Base-by-base conservation (phyloP, 2,113 vertebrate genomes). In the Pelodiscus sinensis region DNA sequence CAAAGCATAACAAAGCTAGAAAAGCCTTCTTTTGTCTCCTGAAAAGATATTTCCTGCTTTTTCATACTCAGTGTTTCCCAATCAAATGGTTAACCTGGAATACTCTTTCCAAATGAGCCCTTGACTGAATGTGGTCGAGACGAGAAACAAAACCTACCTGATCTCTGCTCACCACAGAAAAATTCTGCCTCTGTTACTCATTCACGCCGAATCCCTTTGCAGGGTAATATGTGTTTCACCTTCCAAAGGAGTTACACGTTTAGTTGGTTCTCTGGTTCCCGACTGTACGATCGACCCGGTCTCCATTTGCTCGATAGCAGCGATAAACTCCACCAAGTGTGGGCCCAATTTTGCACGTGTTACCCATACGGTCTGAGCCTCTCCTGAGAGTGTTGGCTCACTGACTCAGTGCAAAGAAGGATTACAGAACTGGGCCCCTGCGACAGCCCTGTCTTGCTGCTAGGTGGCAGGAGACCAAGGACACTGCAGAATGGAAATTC, bases 81-180 rank as follows among this genome's bases (percentile, higher is more conserved):
- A 54, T 10, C 10, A 14, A 54, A 54, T 54, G 31, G 50, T 44
- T 52, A 15, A 31, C 57, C 5, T 1, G 0, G 3, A 25, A 21
- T 8, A 81, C 13, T 24, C 79, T 56, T 81, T 56, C 54, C 35
- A 35, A 21, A 54, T 38, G 21, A 38, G 55, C 13, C 22, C n/a
- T 81, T 38, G 79, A 38, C n/a, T 9, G 21, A 35, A 57, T 21
- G 15, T 16, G 79, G 57, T 35, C 55, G 57, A 13, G 24, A 25
- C 50, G 35, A 35, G 68, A 7, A 73, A 38, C n/a, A 38, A 73
- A 35, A 73, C 9, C 18, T 11, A 73, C 18, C 11, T 9, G 2
- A 38, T 81, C 31, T 56, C 21, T 56, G n/a, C 55, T 38, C 19
- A 56, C 54, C 38, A 56, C 4, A 57, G 55, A 57, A 52, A 38